A percentile compares a stretch with the other conserved stretches of the same genome.
Conservation (phyloP, 2,888 invertebrate species). For the Ypsolopha sequella region DNA sequence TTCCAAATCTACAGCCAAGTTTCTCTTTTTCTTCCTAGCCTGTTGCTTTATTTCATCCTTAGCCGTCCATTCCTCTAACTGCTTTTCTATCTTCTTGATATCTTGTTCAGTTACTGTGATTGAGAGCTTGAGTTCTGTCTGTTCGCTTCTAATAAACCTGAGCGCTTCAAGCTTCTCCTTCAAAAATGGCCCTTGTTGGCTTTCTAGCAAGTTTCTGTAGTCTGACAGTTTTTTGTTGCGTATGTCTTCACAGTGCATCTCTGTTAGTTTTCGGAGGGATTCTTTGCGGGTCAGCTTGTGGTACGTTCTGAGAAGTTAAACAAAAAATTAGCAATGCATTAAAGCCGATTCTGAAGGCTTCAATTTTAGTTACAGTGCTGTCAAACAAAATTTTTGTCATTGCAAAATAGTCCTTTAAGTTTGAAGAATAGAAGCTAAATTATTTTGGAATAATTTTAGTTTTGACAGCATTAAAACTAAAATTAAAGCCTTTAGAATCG, state of each 20-base stretch:
- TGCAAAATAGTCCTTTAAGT: too few species aligned
- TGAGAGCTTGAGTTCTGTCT: slow-evolving; percentile 73
- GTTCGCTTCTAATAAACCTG: slow-evolving; percentile 81
- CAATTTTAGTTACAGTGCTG: too few species aligned
- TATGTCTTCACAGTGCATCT: slow-evolving; percentile 78
- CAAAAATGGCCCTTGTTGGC: slow-evolving; percentile 80
- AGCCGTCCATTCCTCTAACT: slow-evolving; percentile 61
- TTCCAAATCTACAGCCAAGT: slow-evolving; percentile 22
- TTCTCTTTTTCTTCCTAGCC: slow-evolving; percentile 46
- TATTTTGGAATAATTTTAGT: too few species aligned
- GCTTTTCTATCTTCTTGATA: slow-evolving; percentile 70
- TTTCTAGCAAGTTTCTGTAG: slow-evolving; percentile 75
- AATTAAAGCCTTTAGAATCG: too few species aligned
- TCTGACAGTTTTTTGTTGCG: slow-evolving; percentile 73
- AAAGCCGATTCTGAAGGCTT: too few species aligned
- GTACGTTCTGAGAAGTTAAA: slow-evolving; percentile 39
- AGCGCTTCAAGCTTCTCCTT: slow-evolving; percentile 80
- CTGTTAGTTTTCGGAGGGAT: slow-evolving; percentile 78
- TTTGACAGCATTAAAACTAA: too few species aligned
- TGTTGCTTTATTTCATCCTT: slow-evolving; percentile 49
- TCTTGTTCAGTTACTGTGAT: slow-evolving; percentile 77
- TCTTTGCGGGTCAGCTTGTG: slow-evolving; percentile 77
- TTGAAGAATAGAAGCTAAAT: too few species aligned
- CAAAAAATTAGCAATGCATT: not conserved
- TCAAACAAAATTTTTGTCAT: too few species aligned